These are phyloP conservation scores for Hyperopisus bebe DNA, from an alignment of 2,113 vertebrate species.

Conservation along the genomic window DNA sequence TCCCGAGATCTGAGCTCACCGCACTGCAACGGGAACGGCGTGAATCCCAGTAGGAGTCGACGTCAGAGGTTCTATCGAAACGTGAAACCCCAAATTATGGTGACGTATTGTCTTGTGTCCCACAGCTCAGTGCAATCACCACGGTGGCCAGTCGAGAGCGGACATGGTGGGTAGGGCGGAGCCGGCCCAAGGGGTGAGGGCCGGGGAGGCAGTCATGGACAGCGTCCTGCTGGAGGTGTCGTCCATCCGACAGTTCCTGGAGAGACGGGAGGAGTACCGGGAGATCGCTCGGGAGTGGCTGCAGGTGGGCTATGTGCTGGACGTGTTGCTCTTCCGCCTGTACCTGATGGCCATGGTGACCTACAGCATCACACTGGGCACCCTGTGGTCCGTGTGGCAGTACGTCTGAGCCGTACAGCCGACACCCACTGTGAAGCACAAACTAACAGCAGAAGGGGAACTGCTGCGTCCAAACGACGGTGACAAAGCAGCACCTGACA, in stretches of 20 bases:
- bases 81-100: background rate
- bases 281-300: constrained; percentile 86
- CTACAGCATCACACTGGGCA: constrained; percentile 77
- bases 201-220: constrained; percentile 48
- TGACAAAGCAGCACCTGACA: background rate
- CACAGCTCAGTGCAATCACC: constrained; percentile 66
- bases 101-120: background rate
- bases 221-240: constrained; percentile 74
- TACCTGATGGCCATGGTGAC: constrained; percentile 78
- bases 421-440: background rate
- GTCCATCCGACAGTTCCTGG: constrained; percentile 75
- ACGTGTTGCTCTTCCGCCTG: constrained; percentile 80
- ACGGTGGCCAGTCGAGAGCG: constrained; percentile 46
- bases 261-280: constrained; percentile 72
- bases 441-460: background rate
- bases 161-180: constrained; percentile 44
- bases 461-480: background rate
- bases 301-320: constrained; percentile 85
- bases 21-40: constrained; percentile 56
- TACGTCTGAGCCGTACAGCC: constrained; percentile 58
- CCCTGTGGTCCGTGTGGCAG: constrained; percentile 87
- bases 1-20: constrained; percentile 44
- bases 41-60: constrained; percentile 47
- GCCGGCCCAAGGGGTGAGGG: constrained; percentile 30
- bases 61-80: background rate